phyloP scores from a whole-genome alignment of 2,797 vertebrate species.

The Salmo trutta region DNA sequence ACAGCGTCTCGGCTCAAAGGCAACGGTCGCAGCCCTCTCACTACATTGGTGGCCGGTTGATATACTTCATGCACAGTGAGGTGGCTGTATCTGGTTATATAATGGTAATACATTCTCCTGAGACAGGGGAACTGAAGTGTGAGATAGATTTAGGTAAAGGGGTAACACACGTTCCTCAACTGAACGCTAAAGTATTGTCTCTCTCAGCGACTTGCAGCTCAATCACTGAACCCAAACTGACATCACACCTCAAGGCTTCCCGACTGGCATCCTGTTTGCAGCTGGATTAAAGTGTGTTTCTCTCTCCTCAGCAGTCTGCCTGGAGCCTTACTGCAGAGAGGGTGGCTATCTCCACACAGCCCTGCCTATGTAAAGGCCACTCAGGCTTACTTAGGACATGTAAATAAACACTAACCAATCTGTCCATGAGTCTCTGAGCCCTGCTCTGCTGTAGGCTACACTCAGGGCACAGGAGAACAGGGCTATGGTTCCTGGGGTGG shows the following conservation, averaged over 20 bases:
- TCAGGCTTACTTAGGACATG: too few species aligned
- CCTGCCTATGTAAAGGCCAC: too few species aligned
- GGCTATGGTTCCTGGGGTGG: too few species aligned
- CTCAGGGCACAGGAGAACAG: too few species aligned
- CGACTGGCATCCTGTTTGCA: not conserved
- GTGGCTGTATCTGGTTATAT: not conserved
- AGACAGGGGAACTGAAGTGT: not conserved
- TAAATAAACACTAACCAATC: too few species aligned
- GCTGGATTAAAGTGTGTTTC: too few species aligned
- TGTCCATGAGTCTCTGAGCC: too few species aligned
- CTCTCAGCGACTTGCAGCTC: constrained; percentile 45
- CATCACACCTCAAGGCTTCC: not conserved
- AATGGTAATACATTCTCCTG: not conserved
- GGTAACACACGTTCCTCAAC: too few species aligned
- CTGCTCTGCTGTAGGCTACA: too few species aligned
- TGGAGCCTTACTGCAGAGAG: too few species aligned
- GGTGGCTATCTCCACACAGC: too few species aligned
- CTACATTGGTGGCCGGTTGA: constrained; percentile 38
- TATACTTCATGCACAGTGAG: not conserved
- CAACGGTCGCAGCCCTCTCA: constrained; percentile 58
- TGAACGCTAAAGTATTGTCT: not conserved
- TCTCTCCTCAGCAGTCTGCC: constrained; percentile 64
- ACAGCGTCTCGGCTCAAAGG: constrained; percentile 50
- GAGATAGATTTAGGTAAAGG: not conserved
- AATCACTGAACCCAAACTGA: constrained; percentile 52